Conservation (phyloP, 2,888 invertebrate species). For the Acanthosoma haemorrhoidale region DNA sequence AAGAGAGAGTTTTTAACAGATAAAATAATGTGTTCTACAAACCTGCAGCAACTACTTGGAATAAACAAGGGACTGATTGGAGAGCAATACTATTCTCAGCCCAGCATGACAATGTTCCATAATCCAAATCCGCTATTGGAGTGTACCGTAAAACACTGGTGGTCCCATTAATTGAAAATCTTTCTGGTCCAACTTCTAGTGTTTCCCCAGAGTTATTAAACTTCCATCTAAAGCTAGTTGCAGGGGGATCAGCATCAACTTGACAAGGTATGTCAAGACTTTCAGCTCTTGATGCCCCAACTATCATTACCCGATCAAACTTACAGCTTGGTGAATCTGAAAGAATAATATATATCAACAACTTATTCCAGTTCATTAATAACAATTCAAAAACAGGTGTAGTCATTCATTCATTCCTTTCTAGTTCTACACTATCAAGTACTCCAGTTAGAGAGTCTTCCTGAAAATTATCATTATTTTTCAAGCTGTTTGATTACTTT, state of each 20-base stretch:
- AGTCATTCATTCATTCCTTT: too few species aligned
- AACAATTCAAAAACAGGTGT: too few species aligned
- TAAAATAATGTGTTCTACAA: too few species aligned
- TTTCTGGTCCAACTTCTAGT: slow-evolving; percentile 70
- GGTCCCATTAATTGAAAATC: slow-evolving; percentile 69
- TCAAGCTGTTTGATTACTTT: too few species aligned
- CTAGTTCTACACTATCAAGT: too few species aligned
- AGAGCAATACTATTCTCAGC: slow-evolving; percentile 78
- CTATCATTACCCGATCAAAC: slow-evolving; percentile 68
- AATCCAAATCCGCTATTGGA: slow-evolving; percentile 64
- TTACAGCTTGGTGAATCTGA: slow-evolving; percentile 79
- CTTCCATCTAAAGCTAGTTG: slow-evolving; percentile 80
- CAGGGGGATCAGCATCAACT: slow-evolving; percentile 87
- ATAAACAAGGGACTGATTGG: slow-evolving; percentile 76
- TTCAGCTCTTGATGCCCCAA: slow-evolving; percentile 84
- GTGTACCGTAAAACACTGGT: slow-evolving; percentile 54
- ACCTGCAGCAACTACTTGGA: slow-evolving; percentile 87
- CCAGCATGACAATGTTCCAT: slow-evolving; percentile 82
- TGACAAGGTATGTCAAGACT: slow-evolving; percentile 80
- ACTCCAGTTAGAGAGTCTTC: too few species aligned
- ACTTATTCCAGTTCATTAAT: too few species aligned
- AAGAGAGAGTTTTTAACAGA: too few species aligned
- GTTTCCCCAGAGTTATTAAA: slow-evolving; percentile 91
- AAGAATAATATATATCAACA: too few species aligned
- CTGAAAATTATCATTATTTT: too few species aligned